phyloP scores from a whole-genome alignment of 2,113 vertebrate genomes.

The Ammospiza nelsoni region DNA sequence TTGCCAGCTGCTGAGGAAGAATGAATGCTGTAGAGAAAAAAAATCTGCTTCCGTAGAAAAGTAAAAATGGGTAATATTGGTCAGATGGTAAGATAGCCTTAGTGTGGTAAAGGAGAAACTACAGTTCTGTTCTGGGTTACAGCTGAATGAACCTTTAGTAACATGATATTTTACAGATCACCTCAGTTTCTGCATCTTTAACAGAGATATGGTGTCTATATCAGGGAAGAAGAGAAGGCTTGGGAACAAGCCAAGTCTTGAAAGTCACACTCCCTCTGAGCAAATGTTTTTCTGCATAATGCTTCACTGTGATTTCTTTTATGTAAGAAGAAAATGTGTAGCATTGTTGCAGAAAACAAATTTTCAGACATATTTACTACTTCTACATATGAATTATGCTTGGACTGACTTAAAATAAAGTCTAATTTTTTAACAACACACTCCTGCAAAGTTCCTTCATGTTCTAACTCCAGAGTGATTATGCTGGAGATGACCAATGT shows the following conservation, averaged over 20 bases:
- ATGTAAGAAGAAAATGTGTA: background rate
- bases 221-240: background rate
- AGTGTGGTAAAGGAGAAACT: background rate
- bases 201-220: background rate
- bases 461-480: background rate
- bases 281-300: background rate
- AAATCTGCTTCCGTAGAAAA: background rate
- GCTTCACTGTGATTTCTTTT: background rate
- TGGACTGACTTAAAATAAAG: background rate
- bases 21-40: background rate
- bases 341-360: background rate
- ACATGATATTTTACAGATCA: background rate
- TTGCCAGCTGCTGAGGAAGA: background rate
- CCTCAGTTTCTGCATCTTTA: background rate
- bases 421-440: background rate
- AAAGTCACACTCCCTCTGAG: background rate
- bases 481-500: background rate
- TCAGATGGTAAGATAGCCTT: background rate
- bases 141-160: background rate
- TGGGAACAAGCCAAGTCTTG: background rate
- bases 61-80: background rate
- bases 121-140: background rate
- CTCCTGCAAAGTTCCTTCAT: background rate
- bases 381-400: background rate
- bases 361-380: background rate